Percentiles rank a stretch among this genome's conserved stretches.
Conservation (phyloP, 2,113 vertebrate species). For the Isurus oxyrinchus region DNA sequence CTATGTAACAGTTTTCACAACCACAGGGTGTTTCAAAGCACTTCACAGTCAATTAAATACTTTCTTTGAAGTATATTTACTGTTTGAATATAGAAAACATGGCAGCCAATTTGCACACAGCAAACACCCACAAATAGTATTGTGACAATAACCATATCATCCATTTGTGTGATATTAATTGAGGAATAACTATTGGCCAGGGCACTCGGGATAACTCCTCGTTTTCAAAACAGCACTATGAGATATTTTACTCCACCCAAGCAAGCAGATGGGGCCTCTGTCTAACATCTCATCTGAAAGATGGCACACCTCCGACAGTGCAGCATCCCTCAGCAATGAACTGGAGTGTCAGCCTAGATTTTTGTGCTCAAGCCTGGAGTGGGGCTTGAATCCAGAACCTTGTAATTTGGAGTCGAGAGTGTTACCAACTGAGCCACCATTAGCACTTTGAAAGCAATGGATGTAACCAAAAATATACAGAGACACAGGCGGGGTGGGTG, state of each 20-base stretch:
- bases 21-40: not conserved
- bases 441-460: not conserved
- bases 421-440: too few relatives aligned
- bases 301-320: not conserved
- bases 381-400: too few relatives aligned
- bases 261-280: too few relatives aligned
- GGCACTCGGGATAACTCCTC: too few relatives aligned
- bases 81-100: not conserved
- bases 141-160: not conserved
- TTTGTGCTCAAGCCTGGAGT: too few relatives aligned
- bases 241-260: too few relatives aligned
- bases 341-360: too few relatives aligned
- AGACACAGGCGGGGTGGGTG: not conserved
- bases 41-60: not conserved
- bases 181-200: not conserved
- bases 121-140: too few relatives aligned
- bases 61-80: not conserved
- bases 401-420: not conserved
- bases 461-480: not conserved
- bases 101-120: not conserved
- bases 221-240: too few relatives aligned
- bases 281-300: not conserved
- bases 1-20: not conserved
- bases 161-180: not conserved
- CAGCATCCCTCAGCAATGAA: too few relatives aligned